Base-by-base conservation (phyloP, 2,113 vertebrate species). In the Tretioscincus oriximinensis region DNA sequence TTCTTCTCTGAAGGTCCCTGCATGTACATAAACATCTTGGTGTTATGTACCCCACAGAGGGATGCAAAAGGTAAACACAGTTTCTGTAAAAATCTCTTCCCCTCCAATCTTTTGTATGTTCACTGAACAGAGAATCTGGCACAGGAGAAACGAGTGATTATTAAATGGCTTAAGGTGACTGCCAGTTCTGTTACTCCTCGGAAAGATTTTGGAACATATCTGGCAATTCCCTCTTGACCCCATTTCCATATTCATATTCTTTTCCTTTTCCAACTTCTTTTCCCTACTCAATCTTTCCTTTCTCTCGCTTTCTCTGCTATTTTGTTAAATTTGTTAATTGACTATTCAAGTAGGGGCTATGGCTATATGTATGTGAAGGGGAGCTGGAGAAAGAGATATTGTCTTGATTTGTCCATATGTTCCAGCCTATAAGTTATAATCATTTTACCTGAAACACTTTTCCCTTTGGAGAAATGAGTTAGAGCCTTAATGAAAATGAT, bases 1-100 rank as follows among this genome's bases (percentile, higher is more conserved):
- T 80, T 77, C 35, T 80, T 73, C 31, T 47, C 68, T 75, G 72
- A 45, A 20, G 49, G 67, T 51, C 79, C 54, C 47, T 66, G 29
- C 35, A 35, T 26, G 41, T 66, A 49, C 61, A 12, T 28, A 51
- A 47, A 51, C 22, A 11, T 29, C 80, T 47, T 64, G 18, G 18
- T 21, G 29, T 9, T 68, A 8, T 1, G 1, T 31, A 60, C 12
- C 54, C 24, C 47, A 18, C 49, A 84, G 67, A 87, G 86, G 85
- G 4, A 85, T 75, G 67, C 0, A 10, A 20, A 9, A 9, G 2
- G 31, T 63, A 76, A 71, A 51, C 2, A 8, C 29, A 0, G 4
- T 28, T 77, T 47, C 69, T 21, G 20, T 1, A 22, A 69, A 24
- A 71, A 12, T 1, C 68, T 51, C 1, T 12, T 49, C 54, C 1